A percentile compares a stretch with the other conserved stretches of the same genome.
phyloP scores from a whole-genome alignment of 2,797 vertebrate genomes.

The Muscicapa striata region DNA sequence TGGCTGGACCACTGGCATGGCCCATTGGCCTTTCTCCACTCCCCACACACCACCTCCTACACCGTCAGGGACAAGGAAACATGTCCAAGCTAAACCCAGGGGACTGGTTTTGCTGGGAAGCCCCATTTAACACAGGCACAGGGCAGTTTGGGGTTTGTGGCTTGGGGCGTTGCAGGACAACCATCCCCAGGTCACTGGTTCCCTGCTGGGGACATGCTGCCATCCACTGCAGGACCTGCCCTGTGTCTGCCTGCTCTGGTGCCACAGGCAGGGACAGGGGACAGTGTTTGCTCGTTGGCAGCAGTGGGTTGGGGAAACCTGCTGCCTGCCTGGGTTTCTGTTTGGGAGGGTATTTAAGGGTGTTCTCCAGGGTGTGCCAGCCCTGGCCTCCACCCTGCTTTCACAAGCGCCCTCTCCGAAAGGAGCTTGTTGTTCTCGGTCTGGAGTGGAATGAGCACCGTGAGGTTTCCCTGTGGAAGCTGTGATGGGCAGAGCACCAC shows the following conservation, averaged over 20 bases:
- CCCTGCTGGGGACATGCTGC: not conserved
- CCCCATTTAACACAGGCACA: not conserved
- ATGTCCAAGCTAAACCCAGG: not conserved
- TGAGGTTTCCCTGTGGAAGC: not conserved
- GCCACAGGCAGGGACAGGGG: not conserved
- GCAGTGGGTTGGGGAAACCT: not conserved
- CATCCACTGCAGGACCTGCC: not conserved
- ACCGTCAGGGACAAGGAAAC: accelerated
- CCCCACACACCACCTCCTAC: not conserved
- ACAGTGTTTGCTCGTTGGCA: not conserved
- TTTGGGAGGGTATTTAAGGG: constrained; percentile 53
- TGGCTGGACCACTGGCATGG: accelerated
- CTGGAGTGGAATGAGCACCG: constrained; percentile 9
- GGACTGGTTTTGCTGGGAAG: not conserved
- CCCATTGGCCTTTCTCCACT: not conserved
- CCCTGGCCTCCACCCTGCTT: constrained; percentile 55
- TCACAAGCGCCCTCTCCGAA: constrained; percentile 24
- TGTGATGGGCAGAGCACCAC: accelerated
- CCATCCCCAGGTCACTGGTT: not conserved
- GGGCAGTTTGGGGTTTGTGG: accelerated
- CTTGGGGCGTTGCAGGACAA: accelerated
- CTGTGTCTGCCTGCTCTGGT: not conserved
- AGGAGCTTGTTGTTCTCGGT: constrained; percentile 46
- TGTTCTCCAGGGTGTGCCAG: constrained; percentile 59
- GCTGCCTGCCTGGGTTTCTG: constrained; percentile 54